These are phyloP conservation scores for Semibalanus balanoides DNA, from an alignment of 1,140 invertebrate genomes.

Conservation along the genomic window DNA sequence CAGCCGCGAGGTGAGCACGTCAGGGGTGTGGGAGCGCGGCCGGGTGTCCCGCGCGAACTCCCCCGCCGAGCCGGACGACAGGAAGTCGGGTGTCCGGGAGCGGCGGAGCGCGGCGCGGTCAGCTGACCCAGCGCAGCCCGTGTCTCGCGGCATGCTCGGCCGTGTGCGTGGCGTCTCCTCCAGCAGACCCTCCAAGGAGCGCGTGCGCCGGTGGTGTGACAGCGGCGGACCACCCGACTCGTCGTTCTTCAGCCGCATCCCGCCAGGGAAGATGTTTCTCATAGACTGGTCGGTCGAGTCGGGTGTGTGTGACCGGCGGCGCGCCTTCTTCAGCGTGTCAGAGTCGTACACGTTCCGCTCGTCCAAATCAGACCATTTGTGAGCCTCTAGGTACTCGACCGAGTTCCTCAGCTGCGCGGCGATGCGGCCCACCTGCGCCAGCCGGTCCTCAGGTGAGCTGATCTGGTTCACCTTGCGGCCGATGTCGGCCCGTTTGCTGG, in stretches of 20 bases:
- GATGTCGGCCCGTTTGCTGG: slow-evolving; percentile 52
- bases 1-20: neutral
- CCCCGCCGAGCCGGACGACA: neutral
- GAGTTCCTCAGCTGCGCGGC: slow-evolving; percentile 20
- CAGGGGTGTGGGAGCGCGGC: neutral
- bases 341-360: slow-evolving; percentile 25
- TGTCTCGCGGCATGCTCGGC: slow-evolving; percentile 5
- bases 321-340: slow-evolving; percentile 20
- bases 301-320: slow-evolving; percentile 17
- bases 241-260: slow-evolving; percentile 19
- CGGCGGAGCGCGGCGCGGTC: too few relatives aligned
- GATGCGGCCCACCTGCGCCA: slow-evolving; percentile 25
- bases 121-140: neutral
- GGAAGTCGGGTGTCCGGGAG: neutral
- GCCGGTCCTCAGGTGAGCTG: slow-evolving; percentile 15
- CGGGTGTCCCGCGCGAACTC: neutral
- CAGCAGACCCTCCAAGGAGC: slow-evolving; percentile 47
- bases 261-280: slow-evolving; percentile 20
- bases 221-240: neutral
- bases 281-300: slow-evolving; percentile 15
- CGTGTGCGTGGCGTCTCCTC: slow-evolving; percentile 33
- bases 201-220: slow-evolving; percentile 23
- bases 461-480: slow-evolving; percentile 65
- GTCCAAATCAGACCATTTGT: slow-evolving; percentile 22
- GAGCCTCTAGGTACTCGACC: slow-evolving; percentile 20